Conservation (phyloP, 92 coral and sea anemone genomes). For the Muricea muricata region DNA sequence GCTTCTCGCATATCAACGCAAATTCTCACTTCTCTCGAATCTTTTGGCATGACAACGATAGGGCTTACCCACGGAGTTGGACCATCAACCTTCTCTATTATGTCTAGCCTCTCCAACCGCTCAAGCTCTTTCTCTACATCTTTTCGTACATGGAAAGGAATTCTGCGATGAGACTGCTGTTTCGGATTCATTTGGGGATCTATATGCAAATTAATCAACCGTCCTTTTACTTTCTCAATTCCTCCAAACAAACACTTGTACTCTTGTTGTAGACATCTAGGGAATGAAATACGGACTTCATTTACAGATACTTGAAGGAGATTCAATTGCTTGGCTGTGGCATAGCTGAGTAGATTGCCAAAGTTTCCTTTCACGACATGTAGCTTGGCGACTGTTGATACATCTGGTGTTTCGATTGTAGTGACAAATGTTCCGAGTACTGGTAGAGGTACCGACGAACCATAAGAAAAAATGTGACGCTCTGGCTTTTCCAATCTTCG, state of each 20-base stretch:
- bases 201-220: slow-evolving; percentile 63
- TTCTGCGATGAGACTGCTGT: slow-evolving; percentile 68
- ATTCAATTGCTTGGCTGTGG: not conserved
- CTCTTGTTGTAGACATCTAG: not conserved
- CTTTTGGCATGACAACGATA: slow-evolving; percentile 68
- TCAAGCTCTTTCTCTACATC: slow-evolving; percentile 55
- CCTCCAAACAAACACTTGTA: not conserved
- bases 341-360: not conserved
- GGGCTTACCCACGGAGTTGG: slow-evolving; percentile 78
- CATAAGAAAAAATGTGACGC: slow-evolving; percentile 42
- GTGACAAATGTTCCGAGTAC: slow-evolving; percentile 59
- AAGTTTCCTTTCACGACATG: slow-evolving; percentile 41
- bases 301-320: not conserved
- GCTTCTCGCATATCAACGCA: slow-evolving; percentile 82
- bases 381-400: slow-evolving; percentile 26
- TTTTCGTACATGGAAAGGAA: slow-evolving; percentile 57
- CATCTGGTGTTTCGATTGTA: slow-evolving; percentile 24
- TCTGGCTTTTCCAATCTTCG: slow-evolving; percentile 38
- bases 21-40: slow-evolving; percentile 61
- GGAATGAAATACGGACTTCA: not conserved
- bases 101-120: slow-evolving; percentile 58
- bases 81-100: slow-evolving; percentile 69
- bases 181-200: slow-evolving; percentile 61
- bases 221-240: not conserved
- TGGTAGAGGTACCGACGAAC: slow-evolving; percentile 36